These are phyloP conservation scores for Therioaphis trifolii DNA, from an alignment of 2,888 invertebrate genomes.

Conservation along the genomic window DNA sequence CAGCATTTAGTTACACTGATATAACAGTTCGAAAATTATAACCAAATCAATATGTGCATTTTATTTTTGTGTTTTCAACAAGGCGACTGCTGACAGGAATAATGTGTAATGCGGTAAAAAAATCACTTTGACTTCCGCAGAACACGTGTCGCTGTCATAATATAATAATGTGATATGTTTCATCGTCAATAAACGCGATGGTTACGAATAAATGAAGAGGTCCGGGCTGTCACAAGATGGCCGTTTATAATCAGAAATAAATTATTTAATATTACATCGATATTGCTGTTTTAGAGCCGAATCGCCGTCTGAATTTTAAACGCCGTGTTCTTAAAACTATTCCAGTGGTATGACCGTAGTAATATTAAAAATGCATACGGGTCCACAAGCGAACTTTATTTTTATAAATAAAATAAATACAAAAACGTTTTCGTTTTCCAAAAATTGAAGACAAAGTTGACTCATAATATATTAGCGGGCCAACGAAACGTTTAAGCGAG, in stretches of 20 bases:
- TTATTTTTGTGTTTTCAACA: too few species aligned
- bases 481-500: too few species aligned
- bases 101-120: too few species aligned
- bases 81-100: too few species aligned
- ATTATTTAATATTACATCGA: conserved; percentile 32
- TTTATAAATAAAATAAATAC: neutral
- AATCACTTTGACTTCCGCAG: too few species aligned
- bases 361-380: conserved; percentile 11
- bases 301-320: conserved; percentile 17
- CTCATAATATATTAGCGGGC: neutral
- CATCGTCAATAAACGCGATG: neutral
- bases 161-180: too few species aligned
- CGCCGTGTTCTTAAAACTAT: neutral
- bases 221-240: neutral
- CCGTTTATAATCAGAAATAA: conserved; percentile 29
- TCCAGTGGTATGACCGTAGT: too few species aligned
- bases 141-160: too few species aligned
- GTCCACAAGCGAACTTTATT: neutral
- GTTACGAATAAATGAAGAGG: conserved; percentile 1
- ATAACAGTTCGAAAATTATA: too few species aligned
- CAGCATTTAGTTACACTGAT: too few species aligned
- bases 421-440: neutral
- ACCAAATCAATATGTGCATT: too few species aligned
- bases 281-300: neutral
- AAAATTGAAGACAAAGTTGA: neutral